Percentiles rank a stretch among this genome's conserved stretches.
These are phyloP conservation scores for Plecotus auritus DNA, from an alignment of 2,113 vertebrate genomes.

Conservation along the genomic window DNA sequence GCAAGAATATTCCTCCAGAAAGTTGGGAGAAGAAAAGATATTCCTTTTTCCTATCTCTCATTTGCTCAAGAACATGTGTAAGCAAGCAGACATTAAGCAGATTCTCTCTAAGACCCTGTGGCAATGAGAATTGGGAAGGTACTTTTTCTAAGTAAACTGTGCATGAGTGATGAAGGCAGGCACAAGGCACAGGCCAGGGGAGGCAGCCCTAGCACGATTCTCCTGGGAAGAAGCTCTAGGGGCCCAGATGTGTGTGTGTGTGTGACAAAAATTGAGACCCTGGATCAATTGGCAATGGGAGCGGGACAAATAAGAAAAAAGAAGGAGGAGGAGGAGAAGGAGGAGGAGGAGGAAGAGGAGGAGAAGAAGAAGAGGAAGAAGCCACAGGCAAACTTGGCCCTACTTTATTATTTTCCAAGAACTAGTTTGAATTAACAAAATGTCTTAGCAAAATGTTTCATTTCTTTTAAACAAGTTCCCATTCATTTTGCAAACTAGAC, in stretches of 20 bases:
- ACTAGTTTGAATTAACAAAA: background rate
- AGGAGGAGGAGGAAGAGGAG: no score
- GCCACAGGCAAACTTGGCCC: background rate
- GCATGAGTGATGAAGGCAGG: background rate
- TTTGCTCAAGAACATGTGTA: background rate
- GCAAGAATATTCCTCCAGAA: background rate
- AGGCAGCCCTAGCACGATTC: background rate
- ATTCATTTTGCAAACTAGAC: background rate
- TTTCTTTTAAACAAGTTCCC: background rate
- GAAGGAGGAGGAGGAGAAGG: rapidly evolving
- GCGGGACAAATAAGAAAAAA: rapidly evolving
- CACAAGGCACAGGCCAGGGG: background rate
- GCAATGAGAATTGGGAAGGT: background rate
- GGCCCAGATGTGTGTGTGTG: background rate
- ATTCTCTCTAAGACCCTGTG: background rate
- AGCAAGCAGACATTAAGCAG: background rate
- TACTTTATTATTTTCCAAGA: background rate
- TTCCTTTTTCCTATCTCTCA: background rate
- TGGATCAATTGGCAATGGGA: background rate
- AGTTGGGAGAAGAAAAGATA: background rate
- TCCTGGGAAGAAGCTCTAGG: background rate
- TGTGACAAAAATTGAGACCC: background rate
- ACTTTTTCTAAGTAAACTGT: background rate
- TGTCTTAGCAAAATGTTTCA: background rate
- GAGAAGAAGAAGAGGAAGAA: no score